Evolutionary conservation across 2,888 invertebrate species (phyloP).

Genomic region (Holacanthella duospinosa): DNA sequence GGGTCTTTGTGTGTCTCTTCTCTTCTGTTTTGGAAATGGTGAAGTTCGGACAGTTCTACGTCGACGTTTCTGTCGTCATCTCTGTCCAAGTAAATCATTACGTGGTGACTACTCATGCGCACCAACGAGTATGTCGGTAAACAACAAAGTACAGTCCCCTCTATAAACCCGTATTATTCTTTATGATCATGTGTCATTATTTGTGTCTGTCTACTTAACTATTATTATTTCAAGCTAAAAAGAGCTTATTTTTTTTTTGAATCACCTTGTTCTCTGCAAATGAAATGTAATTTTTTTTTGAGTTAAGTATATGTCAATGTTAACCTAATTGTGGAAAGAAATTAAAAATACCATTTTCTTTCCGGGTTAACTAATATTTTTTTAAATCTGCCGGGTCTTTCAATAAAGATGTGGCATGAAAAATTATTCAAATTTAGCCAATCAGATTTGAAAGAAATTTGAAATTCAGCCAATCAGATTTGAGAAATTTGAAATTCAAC

Average conservation of each 20-base stretch:
- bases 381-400: too few species aligned
- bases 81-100: neutral
- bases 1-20: conserved; percentile 82
- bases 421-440: neutral
- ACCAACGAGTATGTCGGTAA: conserved; percentile 3
- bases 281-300: neutral
- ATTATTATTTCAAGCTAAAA: too few species aligned
- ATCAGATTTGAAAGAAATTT: neutral
- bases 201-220: neutral
- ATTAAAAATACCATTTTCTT: too few species aligned
- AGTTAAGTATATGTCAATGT: neutral
- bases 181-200: neutral
- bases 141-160: neutral
- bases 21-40: conserved; percentile 90
- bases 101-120: conserved; percentile 5
- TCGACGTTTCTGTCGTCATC: conserved; percentile 21
- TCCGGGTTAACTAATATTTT: too few species aligned
- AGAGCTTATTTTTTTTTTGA: too few species aligned
- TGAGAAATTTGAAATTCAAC: too few species aligned
- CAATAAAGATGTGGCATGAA: too few species aligned
- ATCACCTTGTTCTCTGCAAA: neutral
- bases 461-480: too few species aligned
- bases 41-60: conserved; percentile 53
- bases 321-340: too few species aligned
- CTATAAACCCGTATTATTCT: too few species aligned